These are phyloP conservation scores for Limnodromus scolopaceus DNA, from an alignment of 2,797 vertebrate genomes.

Conservation along the genomic window DNA sequence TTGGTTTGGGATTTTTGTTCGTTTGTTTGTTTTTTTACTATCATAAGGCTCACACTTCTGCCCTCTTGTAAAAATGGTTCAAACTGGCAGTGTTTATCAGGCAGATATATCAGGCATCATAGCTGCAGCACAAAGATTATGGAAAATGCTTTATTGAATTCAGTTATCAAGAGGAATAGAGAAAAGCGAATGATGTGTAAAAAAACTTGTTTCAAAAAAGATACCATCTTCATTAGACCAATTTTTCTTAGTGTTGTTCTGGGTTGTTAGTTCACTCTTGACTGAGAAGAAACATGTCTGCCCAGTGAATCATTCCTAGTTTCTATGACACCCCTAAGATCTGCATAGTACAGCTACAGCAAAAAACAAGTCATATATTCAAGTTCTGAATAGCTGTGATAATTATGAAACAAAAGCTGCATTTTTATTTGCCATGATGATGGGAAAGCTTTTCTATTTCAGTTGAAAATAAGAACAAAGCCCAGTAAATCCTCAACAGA, in stretches of 20 bases:
- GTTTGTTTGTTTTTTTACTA: neutral
- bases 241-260: neutral
- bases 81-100: neutral
- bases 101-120: neutral
- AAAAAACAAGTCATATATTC: slow-evolving; percentile 18
- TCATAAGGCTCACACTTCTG: neutral
- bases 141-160: neutral
- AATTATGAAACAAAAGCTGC: slow-evolving; percentile 22
- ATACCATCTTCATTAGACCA: neutral
- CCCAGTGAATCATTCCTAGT: slow-evolving; percentile 29
- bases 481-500: neutral
- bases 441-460: neutral
- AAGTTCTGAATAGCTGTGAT: slow-evolving; percentile 29
- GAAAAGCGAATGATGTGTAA: neutral
- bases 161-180: neutral
- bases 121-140: neutral
- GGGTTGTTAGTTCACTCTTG: slow-evolving; percentile 2
- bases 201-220: neutral
- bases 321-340: slow-evolving; percentile 54
- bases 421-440: neutral
- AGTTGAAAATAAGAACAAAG: neutral
- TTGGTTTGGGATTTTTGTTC: neutral
- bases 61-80: neutral
- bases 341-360: neutral
- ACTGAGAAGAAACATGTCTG: neutral